phyloP scores from a whole-genome alignment of 2,113 vertebrate genomes.

The Albula glossodonta region DNA sequence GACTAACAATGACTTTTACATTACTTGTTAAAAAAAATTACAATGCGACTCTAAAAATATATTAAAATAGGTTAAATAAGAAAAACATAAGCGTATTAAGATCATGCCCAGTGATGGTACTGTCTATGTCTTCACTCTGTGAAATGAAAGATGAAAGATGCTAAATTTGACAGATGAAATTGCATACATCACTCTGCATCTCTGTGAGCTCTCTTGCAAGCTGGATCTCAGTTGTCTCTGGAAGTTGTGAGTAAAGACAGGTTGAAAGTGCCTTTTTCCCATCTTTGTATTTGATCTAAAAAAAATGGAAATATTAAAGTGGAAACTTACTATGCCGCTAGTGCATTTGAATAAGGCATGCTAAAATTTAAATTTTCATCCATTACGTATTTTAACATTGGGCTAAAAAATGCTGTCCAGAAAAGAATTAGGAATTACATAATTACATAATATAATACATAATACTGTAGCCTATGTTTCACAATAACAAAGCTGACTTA shows the following conservation, averaged over 20 bases:
- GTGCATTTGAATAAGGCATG: not conserved
- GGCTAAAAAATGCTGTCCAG: not conserved
- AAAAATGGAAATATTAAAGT: not conserved
- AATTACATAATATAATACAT: too few species aligned
- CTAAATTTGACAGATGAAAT: too few species aligned
- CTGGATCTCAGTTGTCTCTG: slow-evolving; percentile 38
- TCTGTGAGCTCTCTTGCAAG: slow-evolving; percentile 35
- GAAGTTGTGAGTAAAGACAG: slow-evolving; percentile 39
- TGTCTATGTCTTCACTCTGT: too few species aligned
- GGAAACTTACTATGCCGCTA: not conserved
- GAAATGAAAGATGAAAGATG: too few species aligned
- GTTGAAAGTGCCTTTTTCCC: slow-evolving; percentile 19
- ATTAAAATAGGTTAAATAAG: not conserved
- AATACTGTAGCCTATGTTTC: too few species aligned
- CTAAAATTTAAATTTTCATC: not conserved
- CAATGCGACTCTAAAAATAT: not conserved
- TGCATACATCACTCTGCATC: slow-evolving; percentile 57
- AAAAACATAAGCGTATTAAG: not conserved
- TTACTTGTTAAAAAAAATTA: not conserved
- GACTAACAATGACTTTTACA: not conserved
- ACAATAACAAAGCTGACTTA: not conserved
- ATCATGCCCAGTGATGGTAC: not conserved
- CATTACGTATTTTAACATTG: not conserved
- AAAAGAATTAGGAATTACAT: not conserved
- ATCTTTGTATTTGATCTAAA: slow-evolving; percentile 38